Evolutionary conservation across 2,888 invertebrate genomes (phyloP), one percentile per base, ranked within the genome.

Genomic region (Lobophora halterata): DNA sequence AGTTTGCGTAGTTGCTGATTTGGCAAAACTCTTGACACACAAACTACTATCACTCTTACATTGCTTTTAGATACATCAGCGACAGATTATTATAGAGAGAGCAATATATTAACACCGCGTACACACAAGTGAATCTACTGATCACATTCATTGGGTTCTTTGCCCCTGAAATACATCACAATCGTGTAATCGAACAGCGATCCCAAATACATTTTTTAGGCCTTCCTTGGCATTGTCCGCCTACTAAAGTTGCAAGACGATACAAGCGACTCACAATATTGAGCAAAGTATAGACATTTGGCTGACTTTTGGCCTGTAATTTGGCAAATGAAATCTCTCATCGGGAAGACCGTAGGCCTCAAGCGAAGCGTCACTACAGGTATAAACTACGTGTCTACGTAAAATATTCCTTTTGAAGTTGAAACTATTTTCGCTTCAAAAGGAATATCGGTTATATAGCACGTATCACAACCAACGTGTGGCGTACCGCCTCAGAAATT

Each of bases 381-480:
- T 77, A 79, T 82, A 80, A 63, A 70, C 82, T 83, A 83, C 80
- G 82, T 78, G 82, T 65, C 81, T 80, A 80, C 77, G 50, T 71
- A 55, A 52, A 67, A 70, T 69, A 67, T 71, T 70, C 65, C 77
- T 74, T 74, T 71, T 70, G 65, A 66, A 63, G 53, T 54, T 30
- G 35, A 46, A 46, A 42, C 27, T 32, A 27, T 19, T 49, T 49
- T 36, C 55, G 40, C 51, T 55, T 46, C 50, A 59, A 71, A 74
- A 74, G 69, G 65, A 65, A 71, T 63, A 70, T 57, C 56, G 61
- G 42, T 48, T 65, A 68, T 79, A 77, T 78, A 85, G 83, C 82
- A 83, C 85, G 85, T 73, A 71, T 86, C 86, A 85, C 85, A 86
- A 86, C 85, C 85, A 77, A 78, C 75, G 81, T 83, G 79, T 74